These are phyloP conservation scores for Cetonia aurata DNA, from an alignment of 2,888 invertebrate species.

Conservation along the genomic window DNA sequence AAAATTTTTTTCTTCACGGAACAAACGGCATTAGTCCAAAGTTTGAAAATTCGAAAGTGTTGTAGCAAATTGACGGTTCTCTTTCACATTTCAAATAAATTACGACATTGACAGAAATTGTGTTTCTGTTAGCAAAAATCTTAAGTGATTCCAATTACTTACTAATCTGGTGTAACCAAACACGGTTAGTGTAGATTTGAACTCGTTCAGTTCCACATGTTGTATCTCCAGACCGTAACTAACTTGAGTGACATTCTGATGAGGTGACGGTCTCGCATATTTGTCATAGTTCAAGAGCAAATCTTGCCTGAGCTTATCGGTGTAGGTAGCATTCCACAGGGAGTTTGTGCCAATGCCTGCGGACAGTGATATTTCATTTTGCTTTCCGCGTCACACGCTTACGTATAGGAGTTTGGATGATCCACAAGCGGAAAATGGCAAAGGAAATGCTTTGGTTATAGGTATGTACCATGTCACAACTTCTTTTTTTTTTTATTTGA, in stretches of 20 bases:
- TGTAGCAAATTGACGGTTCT: too few relatives aligned
- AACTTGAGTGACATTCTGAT: constrained; percentile 69
- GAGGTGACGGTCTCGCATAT: constrained; percentile 70
- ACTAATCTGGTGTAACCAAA: constrained; percentile 76
- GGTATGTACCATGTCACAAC: too few relatives aligned
- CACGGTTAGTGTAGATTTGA: constrained; percentile 71
- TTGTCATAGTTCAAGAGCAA: constrained; percentile 72
- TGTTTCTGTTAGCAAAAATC: background rate
- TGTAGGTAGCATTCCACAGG: constrained; percentile 71
- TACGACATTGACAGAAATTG: too few relatives aligned
- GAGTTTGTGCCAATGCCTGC: constrained; percentile 62
- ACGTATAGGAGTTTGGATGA: background rate
- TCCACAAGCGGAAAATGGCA: constrained; percentile 11
- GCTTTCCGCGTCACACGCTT: background rate
- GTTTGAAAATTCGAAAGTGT: too few relatives aligned
- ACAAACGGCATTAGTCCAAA: too few relatives aligned
- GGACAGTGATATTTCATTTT: too few relatives aligned
- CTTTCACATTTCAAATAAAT: too few relatives aligned
- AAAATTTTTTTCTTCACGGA: too few relatives aligned
- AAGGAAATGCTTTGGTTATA: too few relatives aligned
- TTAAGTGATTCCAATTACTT: constrained; percentile 48
- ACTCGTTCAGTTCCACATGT: constrained; percentile 77
- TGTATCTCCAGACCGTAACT: constrained; percentile 71
- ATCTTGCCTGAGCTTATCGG: constrained; percentile 70
- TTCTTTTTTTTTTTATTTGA: too few relatives aligned